Evolutionary conservation across 1,140 invertebrate genomes (phyloP).

Genomic region (Linepithema humile): DNA sequence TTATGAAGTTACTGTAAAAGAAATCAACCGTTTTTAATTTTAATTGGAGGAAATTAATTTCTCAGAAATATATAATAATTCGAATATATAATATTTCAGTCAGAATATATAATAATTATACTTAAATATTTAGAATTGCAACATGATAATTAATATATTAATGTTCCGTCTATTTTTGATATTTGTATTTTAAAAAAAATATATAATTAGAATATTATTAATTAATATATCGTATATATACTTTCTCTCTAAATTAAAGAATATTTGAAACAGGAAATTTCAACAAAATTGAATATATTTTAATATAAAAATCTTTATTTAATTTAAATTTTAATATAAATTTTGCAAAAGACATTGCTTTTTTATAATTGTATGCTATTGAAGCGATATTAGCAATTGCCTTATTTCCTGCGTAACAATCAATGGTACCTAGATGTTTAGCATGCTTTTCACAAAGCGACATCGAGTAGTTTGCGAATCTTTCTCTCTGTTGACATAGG

Average conservation of each 20-base stretch:
- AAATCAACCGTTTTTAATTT: neutral
- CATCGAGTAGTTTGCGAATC: slow-evolving; percentile 43
- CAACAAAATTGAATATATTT: neutral
- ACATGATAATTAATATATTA: no score
- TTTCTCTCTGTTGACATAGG: slow-evolving; percentile 25
- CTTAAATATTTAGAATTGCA: neutral
- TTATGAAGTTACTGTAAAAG: neutral
- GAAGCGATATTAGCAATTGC: neutral
- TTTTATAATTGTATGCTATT: neutral
- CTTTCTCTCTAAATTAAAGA: neutral
- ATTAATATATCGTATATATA: no score
- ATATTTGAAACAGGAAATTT: neutral
- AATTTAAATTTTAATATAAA: neutral
- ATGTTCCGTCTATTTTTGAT: no score
- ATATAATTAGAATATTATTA: no score
- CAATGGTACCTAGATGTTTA: neutral
- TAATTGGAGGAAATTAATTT: neutral
- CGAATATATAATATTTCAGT: no score
- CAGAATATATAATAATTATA: no score
- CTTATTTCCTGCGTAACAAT: neutral
- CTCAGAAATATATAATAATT: neutral
- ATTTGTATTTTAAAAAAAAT: no score
- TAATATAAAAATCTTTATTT: neutral
- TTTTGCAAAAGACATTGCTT: neutral
- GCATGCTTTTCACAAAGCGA: neutral